These are phyloP conservation scores for Cranoglanis bouderius DNA, from an alignment of 2,113 vertebrate species.

Conservation along the genomic window DNA sequence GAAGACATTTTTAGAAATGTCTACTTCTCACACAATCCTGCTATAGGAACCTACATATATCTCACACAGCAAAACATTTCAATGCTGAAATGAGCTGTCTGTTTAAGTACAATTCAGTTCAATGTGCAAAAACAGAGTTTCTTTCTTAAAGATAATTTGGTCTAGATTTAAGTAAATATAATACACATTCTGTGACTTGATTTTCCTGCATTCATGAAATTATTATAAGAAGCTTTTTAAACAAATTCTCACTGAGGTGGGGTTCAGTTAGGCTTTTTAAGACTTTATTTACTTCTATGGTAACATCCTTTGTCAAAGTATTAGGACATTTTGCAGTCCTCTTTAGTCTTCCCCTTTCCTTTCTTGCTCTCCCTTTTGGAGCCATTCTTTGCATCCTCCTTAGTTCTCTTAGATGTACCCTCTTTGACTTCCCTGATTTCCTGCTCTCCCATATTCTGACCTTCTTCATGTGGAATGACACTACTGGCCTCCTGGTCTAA, in stretches of 20 bases:
- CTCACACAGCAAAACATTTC: neutral
- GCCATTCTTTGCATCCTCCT: constrained; percentile 61
- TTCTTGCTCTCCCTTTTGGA: constrained; percentile 67
- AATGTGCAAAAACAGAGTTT: neutral
- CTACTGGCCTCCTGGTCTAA: neutral
- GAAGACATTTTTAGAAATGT: neutral
- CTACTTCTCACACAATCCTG: neutral
- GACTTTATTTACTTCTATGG: neutral
- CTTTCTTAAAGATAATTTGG: neutral
- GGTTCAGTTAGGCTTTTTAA: neutral
- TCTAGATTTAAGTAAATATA: neutral
- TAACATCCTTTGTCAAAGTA: neutral
- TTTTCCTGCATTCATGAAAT: neutral
- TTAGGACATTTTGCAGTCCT: constrained; percentile 86
- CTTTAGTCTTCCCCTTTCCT: constrained; percentile 80
- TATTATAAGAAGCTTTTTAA: neutral
- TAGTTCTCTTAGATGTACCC: constrained; percentile 41
- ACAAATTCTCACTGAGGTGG: neutral
- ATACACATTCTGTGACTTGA: neutral
- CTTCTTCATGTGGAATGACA: neutral
- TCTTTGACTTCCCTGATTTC: constrained; percentile 49
- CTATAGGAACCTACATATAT: neutral
- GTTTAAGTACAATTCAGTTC: neutral
- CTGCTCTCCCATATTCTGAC: neutral
- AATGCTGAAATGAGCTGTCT: neutral